A percentile compares a stretch with the other conserved stretches of the same genome.
These are phyloP conservation scores for Operophtera brumata DNA, from an alignment of 2,888 invertebrate genomes.

Conservation along the genomic window DNA sequence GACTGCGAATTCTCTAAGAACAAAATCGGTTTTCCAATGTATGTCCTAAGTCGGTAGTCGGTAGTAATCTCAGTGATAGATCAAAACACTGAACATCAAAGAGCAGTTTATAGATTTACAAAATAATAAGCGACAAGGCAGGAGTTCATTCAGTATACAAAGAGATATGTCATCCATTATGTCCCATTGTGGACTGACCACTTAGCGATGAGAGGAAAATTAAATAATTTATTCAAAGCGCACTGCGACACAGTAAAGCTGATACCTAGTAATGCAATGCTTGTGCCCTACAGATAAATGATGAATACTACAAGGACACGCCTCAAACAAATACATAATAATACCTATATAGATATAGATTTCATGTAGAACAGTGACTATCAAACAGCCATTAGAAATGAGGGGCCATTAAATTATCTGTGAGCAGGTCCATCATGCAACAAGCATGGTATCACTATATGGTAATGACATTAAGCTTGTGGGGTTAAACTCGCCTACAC, in stretches of 20 bases:
- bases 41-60: conserved; percentile 26
- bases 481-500: too few species aligned
- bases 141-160: conserved; percentile 60
- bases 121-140: conserved; percentile 51
- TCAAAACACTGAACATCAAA: conserved; percentile 54
- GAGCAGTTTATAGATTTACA: conserved; percentile 46
- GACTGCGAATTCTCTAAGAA: conserved; percentile 15
- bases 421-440: too few species aligned
- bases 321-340: too few species aligned
- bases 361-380: too few species aligned
- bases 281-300: neutral
- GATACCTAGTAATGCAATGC: neutral
- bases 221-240: conserved; percentile 67
- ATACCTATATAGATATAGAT: too few species aligned
- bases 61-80: conserved; percentile 51
- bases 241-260: conserved; percentile 34
- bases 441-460: too few species aligned
- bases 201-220: conserved; percentile 65
- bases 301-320: too few species aligned
- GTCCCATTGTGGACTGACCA: conserved; percentile 67
- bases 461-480: too few species aligned
- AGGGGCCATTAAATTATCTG: too few species aligned
- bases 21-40: conserved; percentile 22
- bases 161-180: conserved; percentile 71
- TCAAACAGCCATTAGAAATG: too few species aligned